These are phyloP conservation scores for Tryphoninae sp. DNA, from an alignment of 2,888 invertebrate species.

Conservation along the genomic window DNA sequence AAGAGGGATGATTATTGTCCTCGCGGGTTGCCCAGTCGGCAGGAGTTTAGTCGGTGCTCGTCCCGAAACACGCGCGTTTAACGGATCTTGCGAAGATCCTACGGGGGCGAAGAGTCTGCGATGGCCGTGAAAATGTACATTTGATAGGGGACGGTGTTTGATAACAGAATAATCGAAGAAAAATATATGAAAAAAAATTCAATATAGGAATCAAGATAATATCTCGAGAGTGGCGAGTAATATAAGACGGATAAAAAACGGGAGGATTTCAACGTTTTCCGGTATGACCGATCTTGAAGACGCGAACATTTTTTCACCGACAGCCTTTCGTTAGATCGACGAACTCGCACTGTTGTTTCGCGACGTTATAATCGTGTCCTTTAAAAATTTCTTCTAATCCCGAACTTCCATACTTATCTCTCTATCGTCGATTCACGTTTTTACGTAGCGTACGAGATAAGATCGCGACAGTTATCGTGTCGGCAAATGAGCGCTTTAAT, in stretches of 20 bases:
- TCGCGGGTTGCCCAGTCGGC: conserved; percentile 72
- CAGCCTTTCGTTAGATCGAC: background rate
- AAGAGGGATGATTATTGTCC: conserved; percentile 68
- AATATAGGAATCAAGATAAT: conserved; percentile 2
- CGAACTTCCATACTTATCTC: background rate
- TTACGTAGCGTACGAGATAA: background rate
- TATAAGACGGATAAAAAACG: conserved; percentile 25
- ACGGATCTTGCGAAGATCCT: conserved; percentile 67
- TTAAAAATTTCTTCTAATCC: conserved; percentile 5
- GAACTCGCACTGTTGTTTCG: background rate
- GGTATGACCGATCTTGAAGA: conserved; percentile 37
- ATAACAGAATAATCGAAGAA: background rate
- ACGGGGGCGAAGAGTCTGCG: conserved; percentile 67
- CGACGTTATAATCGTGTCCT: conserved; percentile 3
- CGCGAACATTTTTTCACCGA: conserved; percentile 19
- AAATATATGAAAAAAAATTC: conserved; percentile 6
- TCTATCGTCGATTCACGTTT: background rate
- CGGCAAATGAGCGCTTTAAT: conserved; percentile 38
- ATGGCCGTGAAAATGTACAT: conserved; percentile 73
- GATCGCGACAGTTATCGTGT: conserved; percentile 49
- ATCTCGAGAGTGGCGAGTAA: conserved; percentile 10
- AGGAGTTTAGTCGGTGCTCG: conserved; percentile 78
- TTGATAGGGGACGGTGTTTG: conserved; percentile 69
- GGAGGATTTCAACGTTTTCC: conserved; percentile 8
- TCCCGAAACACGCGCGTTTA: conserved; percentile 75